Conservation (phyloP, 2,888 invertebrate species). For the Cremastobaeus sp. region DNA sequence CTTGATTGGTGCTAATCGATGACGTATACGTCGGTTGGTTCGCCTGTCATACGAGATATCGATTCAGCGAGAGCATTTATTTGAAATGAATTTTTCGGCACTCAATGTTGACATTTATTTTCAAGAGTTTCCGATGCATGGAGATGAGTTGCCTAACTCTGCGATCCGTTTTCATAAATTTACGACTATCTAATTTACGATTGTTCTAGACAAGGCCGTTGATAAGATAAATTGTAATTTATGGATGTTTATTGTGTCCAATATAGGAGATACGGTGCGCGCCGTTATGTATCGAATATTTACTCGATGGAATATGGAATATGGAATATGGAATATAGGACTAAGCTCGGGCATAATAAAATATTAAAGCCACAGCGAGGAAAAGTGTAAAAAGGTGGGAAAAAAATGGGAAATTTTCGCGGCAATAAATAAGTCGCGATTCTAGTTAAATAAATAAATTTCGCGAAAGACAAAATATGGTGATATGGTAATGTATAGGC, state of each 20-base stretch:
- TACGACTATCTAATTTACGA: constrained; percentile 35
- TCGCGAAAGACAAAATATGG: not conserved
- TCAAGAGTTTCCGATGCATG: not conserved
- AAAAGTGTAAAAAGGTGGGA: not conserved
- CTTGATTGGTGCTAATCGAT: constrained; percentile 41
- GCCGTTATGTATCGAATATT: not conserved
- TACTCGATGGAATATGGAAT: no score
- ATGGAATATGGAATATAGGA: no score
- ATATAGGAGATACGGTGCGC: constrained; percentile 1
- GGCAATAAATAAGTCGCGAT: no score
- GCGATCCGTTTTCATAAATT: constrained; percentile 6
- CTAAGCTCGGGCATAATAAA: no score
- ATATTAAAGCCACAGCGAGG: no score
- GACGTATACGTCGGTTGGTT: constrained; percentile 23
- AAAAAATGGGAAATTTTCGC: constrained; percentile 7
- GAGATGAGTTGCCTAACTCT: constrained; percentile 8
- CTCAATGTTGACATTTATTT: not conserved
- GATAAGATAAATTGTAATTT: constrained; percentile 31
- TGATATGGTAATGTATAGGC: not conserved
- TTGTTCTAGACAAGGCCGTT: constrained; percentile 3
- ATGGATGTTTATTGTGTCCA: constrained; percentile 9
- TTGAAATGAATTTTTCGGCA: constrained; percentile 20
- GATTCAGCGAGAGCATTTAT: not conserved
- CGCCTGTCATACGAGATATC: constrained; percentile 11
- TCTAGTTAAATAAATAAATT: no score